Conservation (phyloP, 1,140 invertebrate species). For the Drosophila ohnishii region DNA sequence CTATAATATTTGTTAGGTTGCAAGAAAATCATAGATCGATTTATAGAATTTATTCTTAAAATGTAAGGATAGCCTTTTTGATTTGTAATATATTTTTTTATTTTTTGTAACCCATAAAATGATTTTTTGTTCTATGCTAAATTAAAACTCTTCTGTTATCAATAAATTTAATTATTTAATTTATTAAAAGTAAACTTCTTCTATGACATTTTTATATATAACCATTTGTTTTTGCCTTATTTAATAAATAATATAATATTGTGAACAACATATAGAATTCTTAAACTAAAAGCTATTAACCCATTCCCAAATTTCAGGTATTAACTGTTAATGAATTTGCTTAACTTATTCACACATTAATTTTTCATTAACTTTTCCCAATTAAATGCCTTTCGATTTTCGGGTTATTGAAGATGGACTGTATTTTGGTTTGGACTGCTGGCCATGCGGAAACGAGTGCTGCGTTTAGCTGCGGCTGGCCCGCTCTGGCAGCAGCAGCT, state of each 20-base stretch:
- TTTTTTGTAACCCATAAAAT: neutral
- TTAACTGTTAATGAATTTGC: neutral
- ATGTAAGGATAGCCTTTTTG: no score
- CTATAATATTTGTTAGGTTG: neutral
- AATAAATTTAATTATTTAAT: neutral
- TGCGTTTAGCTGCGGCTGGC: conserved; percentile 30
- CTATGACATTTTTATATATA: no score
- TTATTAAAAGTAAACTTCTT: no score
- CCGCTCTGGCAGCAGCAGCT: conserved; percentile 55
- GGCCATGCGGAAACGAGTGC: conserved; percentile 65
- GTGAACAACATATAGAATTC: no score
- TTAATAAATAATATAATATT: neutral
- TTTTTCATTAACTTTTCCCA: neutral
- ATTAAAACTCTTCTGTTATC: neutral
- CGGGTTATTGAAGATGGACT: conserved; percentile 9
- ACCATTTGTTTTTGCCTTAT: neutral
- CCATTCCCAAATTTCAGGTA: neutral
- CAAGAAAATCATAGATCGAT: neutral
- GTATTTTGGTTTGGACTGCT: conserved; percentile 44
- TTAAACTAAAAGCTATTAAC: neutral
- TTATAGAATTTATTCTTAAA: neutral
- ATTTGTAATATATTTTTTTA: neutral
- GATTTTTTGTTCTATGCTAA: neutral
- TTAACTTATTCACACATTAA: neutral
- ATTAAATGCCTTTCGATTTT: neutral